phyloP scores from a whole-genome alignment of 2,888 invertebrate species.

The Pinctada fucata region DNA sequence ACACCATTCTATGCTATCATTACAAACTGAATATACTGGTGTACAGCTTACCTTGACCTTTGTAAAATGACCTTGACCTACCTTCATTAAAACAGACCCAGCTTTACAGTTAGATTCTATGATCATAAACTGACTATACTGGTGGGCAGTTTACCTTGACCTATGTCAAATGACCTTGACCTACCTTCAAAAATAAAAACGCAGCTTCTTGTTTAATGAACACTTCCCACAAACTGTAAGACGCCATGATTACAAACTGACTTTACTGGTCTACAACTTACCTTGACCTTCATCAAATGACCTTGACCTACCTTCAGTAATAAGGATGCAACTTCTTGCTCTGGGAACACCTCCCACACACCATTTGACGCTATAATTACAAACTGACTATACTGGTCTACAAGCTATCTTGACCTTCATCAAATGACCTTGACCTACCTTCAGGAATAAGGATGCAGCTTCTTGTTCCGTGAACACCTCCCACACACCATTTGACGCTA shows the following conservation, averaged over 20 bases:
- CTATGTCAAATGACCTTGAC: too few species aligned
- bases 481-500: slow-evolving; percentile 74
- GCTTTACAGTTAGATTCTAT: slow-evolving; percentile 73
- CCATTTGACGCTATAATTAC: slow-evolving; percentile 72
- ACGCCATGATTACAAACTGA: slow-evolving; percentile 73
- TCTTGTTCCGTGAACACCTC: slow-evolving; percentile 73
- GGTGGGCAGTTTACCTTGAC: slow-evolving; percentile 61
- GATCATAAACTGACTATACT: slow-evolving; percentile 73
- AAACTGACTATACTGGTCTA: slow-evolving; percentile 74
- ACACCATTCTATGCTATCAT: slow-evolving; percentile 72
- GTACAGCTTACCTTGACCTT: slow-evolving; percentile 50
- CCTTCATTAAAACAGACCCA: slow-evolving; percentile 48
- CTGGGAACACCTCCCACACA: slow-evolving; percentile 74
- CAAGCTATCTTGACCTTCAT: slow-evolving; percentile 32
- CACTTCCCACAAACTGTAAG: slow-evolving; percentile 74
- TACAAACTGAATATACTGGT: slow-evolving; percentile 73
- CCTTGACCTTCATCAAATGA: too few species aligned
- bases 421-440: too few species aligned
- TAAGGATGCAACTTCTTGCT: slow-evolving; percentile 68
- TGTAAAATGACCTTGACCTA: too few species aligned
- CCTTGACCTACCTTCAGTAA: slow-evolving; percentile 67
- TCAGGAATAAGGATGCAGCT: slow-evolving; percentile 56
- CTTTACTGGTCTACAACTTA: slow-evolving; percentile 72
- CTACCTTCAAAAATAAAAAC: slow-evolving; percentile 67
- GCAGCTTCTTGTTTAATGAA: slow-evolving; percentile 72